Base-by-base conservation (phyloP, 1,140 invertebrate genomes). In the Hirudo medicinalis region DNA sequence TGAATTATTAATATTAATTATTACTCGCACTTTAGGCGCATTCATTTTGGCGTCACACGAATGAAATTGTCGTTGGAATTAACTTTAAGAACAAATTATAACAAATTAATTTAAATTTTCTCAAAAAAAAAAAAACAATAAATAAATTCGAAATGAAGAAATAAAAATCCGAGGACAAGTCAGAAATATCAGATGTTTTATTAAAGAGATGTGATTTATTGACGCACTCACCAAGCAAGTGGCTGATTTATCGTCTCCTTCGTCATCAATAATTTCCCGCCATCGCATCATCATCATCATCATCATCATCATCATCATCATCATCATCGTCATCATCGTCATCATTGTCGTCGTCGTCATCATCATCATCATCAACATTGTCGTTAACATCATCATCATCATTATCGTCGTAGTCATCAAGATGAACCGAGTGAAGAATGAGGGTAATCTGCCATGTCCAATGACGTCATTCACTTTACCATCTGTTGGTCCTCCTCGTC, bases 211-310 rank as follows among this genome's bases (percentile, higher is more conserved):
- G 57, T 25, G 22, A 32, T 25, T 63, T 22, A 63, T 63, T 3
- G 17, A 8, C 22, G 29, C 29, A 11, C 22, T 22, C 22, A 63
- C 6, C 22, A 32, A 63, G 22, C 17, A 32, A 63, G 29, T 22
- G 22, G 6, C 22, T 63, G 22, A 25, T 63, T 63, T 63, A 25
- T 32, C 22, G 22, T 32, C 22, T 25, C 22, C 11, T 11, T 25
- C 57, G 57, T 22, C 22, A 63, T 63, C 22, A 63, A 25, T 22
- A 22, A 25, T 22, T 25, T 63, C 22, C 22, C 29, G 29, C 22
- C 29, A 63, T 63, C 17, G 57, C 57, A 63, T 63, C 57, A 63
- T 63, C 57, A 11, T 63, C 57, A 63, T 63, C 57, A 63, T 63
- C 57, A 63, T 32, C 57, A 63, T 11, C 57, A 22, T 32, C 57